Conservation (phyloP, 2,888 invertebrate genomes). For the Helobdella robusta region DNA sequence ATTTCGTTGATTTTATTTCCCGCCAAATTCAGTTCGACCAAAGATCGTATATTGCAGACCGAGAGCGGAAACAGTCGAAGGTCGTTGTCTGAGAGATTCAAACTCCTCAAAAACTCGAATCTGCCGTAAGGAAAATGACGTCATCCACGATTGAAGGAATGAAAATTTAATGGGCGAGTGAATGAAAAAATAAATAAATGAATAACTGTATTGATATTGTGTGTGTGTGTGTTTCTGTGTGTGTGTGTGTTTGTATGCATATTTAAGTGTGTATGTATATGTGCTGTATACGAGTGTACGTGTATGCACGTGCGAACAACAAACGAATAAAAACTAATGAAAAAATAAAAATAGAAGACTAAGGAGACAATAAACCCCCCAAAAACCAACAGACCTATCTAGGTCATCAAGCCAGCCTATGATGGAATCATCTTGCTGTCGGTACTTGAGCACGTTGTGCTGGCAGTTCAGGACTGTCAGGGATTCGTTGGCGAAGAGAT, state of each 20-base stretch:
- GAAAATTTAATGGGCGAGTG: too few species aligned
- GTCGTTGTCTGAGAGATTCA: slow-evolving; percentile 51
- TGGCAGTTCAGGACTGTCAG: slow-evolving; percentile 49
- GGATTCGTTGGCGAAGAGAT: slow-evolving; percentile 48
- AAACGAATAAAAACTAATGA: too few species aligned
- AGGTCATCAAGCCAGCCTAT: slow-evolving; percentile 52
- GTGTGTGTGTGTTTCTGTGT: too few species aligned
- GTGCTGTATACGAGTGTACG: too few species aligned
- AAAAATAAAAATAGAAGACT: neutral
- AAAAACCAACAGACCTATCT: slow-evolving; percentile 27
- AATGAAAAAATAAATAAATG: too few species aligned
- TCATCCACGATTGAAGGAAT: too few species aligned
- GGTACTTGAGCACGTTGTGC: slow-evolving; percentile 48
- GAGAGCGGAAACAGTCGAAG: slow-evolving; percentile 47
- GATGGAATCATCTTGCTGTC: slow-evolving; percentile 48
- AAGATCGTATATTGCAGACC: slow-evolving; percentile 43
- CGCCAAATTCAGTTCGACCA: slow-evolving; percentile 48
- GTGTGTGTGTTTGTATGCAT: too few species aligned
- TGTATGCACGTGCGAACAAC: too few species aligned
- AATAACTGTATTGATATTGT: too few species aligned
- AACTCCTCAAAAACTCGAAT: slow-evolving; percentile 45
- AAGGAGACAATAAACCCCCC: neutral
- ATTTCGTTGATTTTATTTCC: slow-evolving; percentile 47
- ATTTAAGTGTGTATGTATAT: too few species aligned
- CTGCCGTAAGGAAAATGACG: too few species aligned